Evolutionary conservation across 2,888 invertebrate species (phyloP).

Genomic region (Synergus laeviventris): DNA sequence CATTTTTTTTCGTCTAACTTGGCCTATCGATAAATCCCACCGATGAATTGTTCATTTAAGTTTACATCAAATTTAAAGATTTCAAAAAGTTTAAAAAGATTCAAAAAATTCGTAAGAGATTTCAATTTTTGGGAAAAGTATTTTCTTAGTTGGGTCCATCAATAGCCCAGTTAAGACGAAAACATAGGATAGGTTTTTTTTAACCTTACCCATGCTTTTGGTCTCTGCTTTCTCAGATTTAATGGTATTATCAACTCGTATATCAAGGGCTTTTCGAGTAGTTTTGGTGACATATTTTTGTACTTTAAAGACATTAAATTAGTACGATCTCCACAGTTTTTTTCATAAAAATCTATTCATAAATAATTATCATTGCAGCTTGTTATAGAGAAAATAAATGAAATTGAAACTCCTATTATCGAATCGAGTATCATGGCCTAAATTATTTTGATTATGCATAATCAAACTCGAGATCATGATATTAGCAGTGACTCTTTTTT

Average conservation of each 20-base stretch:
- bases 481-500: not conserved
- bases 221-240: not conserved
- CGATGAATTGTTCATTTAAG: too few relatives aligned
- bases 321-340: not conserved
- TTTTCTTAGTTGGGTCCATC: too few relatives aligned
- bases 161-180: too few relatives aligned
- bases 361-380: not conserved
- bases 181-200: too few relatives aligned
- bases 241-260: not conserved
- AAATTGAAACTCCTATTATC: not conserved
- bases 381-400: not conserved
- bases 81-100: too few relatives aligned
- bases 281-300: not conserved
- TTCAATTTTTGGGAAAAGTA: too few relatives aligned
- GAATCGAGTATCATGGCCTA: not conserved
- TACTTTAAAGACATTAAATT: not conserved
- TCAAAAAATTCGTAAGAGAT: too few relatives aligned
- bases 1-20: too few relatives aligned
- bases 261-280: not conserved
- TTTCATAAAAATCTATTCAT: not conserved
- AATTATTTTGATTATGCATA: not conserved
- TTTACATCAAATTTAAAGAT: too few relatives aligned
- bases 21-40: too few relatives aligned
- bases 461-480: not conserved
- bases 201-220: too few relatives aligned